Base-by-base conservation (phyloP, 1,140 invertebrate species). In the Anastatus disparis region DNA sequence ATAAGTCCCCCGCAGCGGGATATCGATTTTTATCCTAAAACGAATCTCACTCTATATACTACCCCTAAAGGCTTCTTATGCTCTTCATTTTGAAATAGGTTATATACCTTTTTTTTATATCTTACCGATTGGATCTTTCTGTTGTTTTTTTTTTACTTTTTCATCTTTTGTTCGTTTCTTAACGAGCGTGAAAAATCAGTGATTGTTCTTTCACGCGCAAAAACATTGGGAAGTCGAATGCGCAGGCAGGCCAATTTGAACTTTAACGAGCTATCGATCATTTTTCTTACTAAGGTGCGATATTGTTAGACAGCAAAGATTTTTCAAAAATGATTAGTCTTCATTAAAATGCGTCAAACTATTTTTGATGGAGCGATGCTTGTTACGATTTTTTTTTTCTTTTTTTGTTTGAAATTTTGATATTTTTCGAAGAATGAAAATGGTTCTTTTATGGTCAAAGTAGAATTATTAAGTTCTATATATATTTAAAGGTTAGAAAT, bases 11-110 rank as follows among this genome's bases (percentile, higher is more conserved):
- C 67, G 31, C 58, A 59, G 58, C 55, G 50, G 29, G 46, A 13
- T 62, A 63, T 55, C 67, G 67, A 70, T 70, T 58, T 70, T 62
- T 69, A 69, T 70, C 67, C 46, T 13, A n/a, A n/a, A n/a, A n/a
- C n/a, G n/a, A n/a, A n/a, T n/a, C n/a, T n/a, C 2, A 7, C 3
- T 24, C n/a, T 20, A 20, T 46, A n/a, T 38, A 2, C 13, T n/a
- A 40, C 40, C 58, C 40, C 58, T n/a, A n/a, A 26, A 24, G 40
- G 55, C 20, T 26, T 10, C 31, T n/a, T n/a, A n/a, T n/a, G n/a
- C n/a, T n/a, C n/a, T n/a, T n/a, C n/a, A n/a, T n/a, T n/a, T n/a
- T n/a, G n/a, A n/a, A n/a, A n/a, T n/a, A n/a, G n/a, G n/a, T n/a
- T n/a, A n/a, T n/a, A n/a, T n/a, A n/a, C n/a, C 24, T 42, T 29